Percentiles rank a stretch among this genome's conserved stretches.
These are phyloP conservation scores for Grapholita molesta DNA, from an alignment of 1,140 invertebrate species.

Conservation along the genomic window DNA sequence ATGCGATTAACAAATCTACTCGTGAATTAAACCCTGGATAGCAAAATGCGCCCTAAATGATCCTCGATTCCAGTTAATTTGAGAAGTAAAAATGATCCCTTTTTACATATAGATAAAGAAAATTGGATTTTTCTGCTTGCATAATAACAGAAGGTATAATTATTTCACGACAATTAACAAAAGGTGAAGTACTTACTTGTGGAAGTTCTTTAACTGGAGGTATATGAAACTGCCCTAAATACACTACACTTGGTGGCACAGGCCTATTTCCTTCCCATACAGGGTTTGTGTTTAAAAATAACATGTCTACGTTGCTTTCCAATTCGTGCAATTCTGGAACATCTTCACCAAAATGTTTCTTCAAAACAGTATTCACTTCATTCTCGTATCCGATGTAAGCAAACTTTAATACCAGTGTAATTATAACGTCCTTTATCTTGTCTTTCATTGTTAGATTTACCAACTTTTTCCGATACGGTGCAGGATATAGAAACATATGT, in stretches of 20 bases:
- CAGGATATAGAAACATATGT: slow-evolving; percentile 43
- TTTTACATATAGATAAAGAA: no score
- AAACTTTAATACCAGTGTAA: slow-evolving; percentile 18
- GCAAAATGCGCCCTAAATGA: no score
- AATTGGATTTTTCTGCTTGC: no score
- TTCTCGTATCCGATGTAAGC: slow-evolving; percentile 7
- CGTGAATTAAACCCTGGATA: no score
- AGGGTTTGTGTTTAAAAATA: slow-evolving; percentile 79
- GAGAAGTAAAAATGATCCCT: no score
- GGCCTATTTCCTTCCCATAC: slow-evolving; percentile 73
- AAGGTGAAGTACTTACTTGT: slow-evolving; percentile 37
- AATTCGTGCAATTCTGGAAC: slow-evolving; percentile 37
- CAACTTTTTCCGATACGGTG: slow-evolving; percentile 19
- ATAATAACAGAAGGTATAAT: no score
- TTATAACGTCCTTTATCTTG: slow-evolving; percentile 30
- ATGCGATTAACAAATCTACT: no score
- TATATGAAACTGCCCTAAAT: slow-evolving; percentile 80
- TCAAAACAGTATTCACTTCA: slow-evolving; percentile 22
- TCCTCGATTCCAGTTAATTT: no score
- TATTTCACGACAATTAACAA: no score
- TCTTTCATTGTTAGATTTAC: slow-evolving; percentile 33
- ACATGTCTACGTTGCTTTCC: slow-evolving; percentile 47
- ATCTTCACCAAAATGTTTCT: slow-evolving; percentile 34
- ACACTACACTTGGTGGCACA: slow-evolving; percentile 76
- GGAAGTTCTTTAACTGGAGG: slow-evolving; percentile 50